Evolutionary conservation across 2,888 invertebrate species (phyloP).

Genomic region (Allygus modestus): DNA sequence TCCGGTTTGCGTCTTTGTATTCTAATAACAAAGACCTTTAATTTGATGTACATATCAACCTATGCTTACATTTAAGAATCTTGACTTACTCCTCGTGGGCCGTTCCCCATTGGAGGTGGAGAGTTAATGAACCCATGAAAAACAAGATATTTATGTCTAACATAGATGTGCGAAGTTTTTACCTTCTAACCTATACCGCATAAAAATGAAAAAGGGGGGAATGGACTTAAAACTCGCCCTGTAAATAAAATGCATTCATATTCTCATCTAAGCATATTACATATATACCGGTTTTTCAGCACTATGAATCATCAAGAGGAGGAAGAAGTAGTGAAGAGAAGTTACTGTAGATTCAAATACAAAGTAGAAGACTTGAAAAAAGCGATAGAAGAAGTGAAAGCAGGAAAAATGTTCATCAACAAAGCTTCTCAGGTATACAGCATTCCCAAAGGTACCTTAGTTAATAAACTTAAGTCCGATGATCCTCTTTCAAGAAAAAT

Average conservation of each 20-base stretch:
- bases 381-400: constrained; percentile 18
- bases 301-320: constrained; percentile 31
- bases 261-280: constrained; percentile 27
- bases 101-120: too few relatives aligned
- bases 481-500: constrained; percentile 41
- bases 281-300: constrained; percentile 21
- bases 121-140: too few relatives aligned
- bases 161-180: too few relatives aligned
- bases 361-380: constrained; percentile 17
- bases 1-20: too few relatives aligned
- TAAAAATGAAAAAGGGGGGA: too few relatives aligned
- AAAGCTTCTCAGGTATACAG: constrained; percentile 31
- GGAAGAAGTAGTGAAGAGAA: constrained; percentile 27
- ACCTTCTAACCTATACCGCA: too few relatives aligned
- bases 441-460: constrained; percentile 43
- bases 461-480: constrained; percentile 32
- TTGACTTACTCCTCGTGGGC: too few relatives aligned
- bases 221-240: too few relatives aligned
- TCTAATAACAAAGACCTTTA: too few relatives aligned
- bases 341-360: constrained; percentile 35
- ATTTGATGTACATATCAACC: too few relatives aligned
- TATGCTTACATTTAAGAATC: too few relatives aligned
- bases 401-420: constrained; percentile 14
- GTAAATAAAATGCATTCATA: constrained; percentile 23
- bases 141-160: too few relatives aligned